phyloP scores from a whole-genome alignment of 2,888 invertebrate genomes.

The Ennomos fuscantarius region DNA sequence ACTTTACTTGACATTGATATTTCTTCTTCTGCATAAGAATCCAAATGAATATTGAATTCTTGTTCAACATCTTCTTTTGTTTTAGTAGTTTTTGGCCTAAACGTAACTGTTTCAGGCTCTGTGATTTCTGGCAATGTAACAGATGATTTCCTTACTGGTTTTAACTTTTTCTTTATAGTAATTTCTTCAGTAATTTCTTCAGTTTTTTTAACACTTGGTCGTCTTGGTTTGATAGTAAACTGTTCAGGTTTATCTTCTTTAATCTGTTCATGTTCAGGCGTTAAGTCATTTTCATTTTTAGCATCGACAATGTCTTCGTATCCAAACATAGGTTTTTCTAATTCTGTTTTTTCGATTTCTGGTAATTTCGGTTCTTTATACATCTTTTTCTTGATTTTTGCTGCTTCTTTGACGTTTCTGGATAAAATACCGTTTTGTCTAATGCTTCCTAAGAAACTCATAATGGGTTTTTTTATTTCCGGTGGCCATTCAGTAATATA shows the following conservation, averaged over 20 bases:
- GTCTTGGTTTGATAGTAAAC: conserved; percentile 71
- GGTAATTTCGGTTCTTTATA: conserved; percentile 83
- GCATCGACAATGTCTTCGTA: conserved; percentile 76
- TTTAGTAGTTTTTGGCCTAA: conserved; percentile 90
- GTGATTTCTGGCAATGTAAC: conserved; percentile 89
- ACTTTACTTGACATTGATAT: conserved; percentile 94
- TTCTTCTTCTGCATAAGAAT: conserved; percentile 95
- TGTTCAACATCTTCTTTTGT: conserved; percentile 95
- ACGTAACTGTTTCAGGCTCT: conserved; percentile 91
- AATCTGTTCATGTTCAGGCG: conserved; percentile 47
- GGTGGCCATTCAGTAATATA: conserved; percentile 87
- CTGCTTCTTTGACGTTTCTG: conserved; percentile 89
- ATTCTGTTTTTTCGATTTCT: conserved; percentile 81
- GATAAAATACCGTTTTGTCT: conserved; percentile 89
- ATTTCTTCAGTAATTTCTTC: conserved; percentile 86
- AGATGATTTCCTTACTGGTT: conserved; percentile 87
- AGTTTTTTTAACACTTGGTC: conserved; percentile 73
- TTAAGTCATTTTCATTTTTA: conserved; percentile 54
- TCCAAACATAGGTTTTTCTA: conserved; percentile 84
- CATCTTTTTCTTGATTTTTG: conserved; percentile 86
- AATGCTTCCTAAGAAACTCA: conserved; percentile 83
- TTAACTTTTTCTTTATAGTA: conserved; percentile 91
- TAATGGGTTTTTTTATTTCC: conserved; percentile 75
- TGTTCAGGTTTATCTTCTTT: conserved; percentile 70
- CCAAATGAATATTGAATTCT: conserved; percentile 94